phyloP scores from a whole-genome alignment of 2,888 invertebrate genomes.

The Brachycybe producta region DNA sequence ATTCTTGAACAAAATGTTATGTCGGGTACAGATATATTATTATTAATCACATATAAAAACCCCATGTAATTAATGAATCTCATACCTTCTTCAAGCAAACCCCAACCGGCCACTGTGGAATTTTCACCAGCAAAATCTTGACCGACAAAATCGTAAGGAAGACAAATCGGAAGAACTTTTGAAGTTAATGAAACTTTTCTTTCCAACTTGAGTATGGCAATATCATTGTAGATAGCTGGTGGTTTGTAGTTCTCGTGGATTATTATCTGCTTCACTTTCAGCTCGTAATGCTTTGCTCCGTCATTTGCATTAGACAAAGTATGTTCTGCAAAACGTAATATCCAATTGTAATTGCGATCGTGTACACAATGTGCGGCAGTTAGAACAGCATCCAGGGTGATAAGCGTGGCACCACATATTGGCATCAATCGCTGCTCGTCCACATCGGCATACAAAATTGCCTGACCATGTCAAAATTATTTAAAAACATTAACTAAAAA shows the following conservation, averaged over 20 bases:
- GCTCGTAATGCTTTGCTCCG: background rate
- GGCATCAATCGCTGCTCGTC: background rate
- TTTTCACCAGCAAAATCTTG: background rate
- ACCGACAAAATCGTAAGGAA: background rate
- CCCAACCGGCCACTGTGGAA: background rate
- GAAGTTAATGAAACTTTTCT: background rate
- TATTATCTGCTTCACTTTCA: background rate
- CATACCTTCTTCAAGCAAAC: too few relatives aligned
- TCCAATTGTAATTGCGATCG: too few relatives aligned
- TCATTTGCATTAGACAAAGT: background rate
- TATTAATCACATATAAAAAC: too few relatives aligned
- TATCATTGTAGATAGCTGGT: constrained; percentile 2
- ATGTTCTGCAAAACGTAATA: background rate
- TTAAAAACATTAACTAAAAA: background rate
- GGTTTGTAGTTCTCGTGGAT: constrained; percentile 3
- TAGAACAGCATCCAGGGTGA: background rate
- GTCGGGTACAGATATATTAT: too few relatives aligned
- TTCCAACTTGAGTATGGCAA: constrained; percentile 2
- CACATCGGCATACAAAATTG: background rate
- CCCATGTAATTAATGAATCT: too few relatives aligned
- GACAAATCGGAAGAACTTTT: background rate
- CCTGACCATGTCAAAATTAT: background rate
- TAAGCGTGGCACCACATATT: constrained; percentile 1
- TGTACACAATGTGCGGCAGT: constrained; percentile 8
- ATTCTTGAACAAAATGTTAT: too few relatives aligned